Base-by-base conservation (phyloP, 2,113 vertebrate species). In the Microcebus lehilahytsara region DNA sequence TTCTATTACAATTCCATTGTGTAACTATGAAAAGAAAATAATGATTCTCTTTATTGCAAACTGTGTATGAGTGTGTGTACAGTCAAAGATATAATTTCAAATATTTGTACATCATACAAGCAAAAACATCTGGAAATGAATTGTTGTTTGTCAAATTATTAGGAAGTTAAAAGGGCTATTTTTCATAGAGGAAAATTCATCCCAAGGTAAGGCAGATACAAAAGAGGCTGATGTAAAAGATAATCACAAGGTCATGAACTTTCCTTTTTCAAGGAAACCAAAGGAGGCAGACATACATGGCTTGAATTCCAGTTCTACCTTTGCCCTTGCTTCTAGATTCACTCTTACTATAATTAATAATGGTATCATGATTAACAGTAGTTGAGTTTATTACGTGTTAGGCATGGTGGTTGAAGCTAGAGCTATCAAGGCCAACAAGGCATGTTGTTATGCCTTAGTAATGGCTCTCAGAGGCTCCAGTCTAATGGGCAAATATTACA, bases 41-140 rank as follows among this genome's bases (percentile, higher is more conserved):
- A 60, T 46, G 40, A 5, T 60, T 93, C 60, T 27, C 14, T 85
- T 91, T 75, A 80, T 56, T 56, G 10, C 4, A 69, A 88, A 84
- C 34, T 16, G 10, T 46, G 11, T 49, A 12, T 32, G 14, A 40
- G 30, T 81, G 32, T 60, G 62, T 67, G 16, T 49, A 2, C 49
- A 42, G 78, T 84, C 10, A 89, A 89, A 74, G 91, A 56, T 40
- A 62, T 9, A 91, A 10, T 81, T 95, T 84, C 66, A 78, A 78
- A 67, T 9, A 90, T 78, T 13, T 95, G 30, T 22, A 32, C 53
- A 90, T 74, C 5, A 5, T 69, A 67, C 62, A 69, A 83, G 27
- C 88, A 53, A 51, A 85, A 93, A 56, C 19, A 87, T 71, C 87
- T 87, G 25, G 14, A 93, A 91, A 94, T 78, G 4, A 93, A 78